A percentile compares a stretch with the other conserved stretches of the same genome.
phyloP scores from a whole-genome alignment of 2,888 invertebrate genomes.

The Lumbricus terrestris region DNA sequence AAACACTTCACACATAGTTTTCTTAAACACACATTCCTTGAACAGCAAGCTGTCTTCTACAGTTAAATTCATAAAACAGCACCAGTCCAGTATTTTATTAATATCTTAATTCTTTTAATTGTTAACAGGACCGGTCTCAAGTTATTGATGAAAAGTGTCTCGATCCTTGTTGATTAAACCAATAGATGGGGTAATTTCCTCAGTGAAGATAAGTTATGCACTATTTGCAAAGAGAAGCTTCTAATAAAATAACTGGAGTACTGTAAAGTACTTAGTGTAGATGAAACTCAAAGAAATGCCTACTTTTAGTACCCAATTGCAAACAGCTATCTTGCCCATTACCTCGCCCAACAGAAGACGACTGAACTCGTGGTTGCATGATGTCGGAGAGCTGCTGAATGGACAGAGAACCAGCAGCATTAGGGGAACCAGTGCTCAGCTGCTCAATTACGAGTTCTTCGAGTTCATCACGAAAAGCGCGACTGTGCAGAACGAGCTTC shows the following conservation, averaged over 20 bases:
- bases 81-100: background rate
- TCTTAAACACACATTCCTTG: background rate
- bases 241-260: background rate
- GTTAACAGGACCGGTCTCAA: too few species aligned
- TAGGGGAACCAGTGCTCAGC: constrained; percentile 61
- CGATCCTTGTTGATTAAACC: background rate
- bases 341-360: background rate
- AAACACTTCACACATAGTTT: background rate
- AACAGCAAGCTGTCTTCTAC: background rate
- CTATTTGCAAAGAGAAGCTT: background rate
- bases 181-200: background rate
- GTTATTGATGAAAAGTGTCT: background rate
- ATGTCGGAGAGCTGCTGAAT: constrained; percentile 93
- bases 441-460: constrained; percentile 84
- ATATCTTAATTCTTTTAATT: background rate
- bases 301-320: background rate
- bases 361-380: constrained; percentile 45
- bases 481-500: constrained; percentile 69
- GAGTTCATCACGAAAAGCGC: constrained; percentile 92
- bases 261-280: background rate
- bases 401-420: constrained; percentile 63
- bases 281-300: background rate
- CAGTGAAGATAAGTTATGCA: background rate
- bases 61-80: background rate
- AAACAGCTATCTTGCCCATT: background rate